Evolutionary conservation across 2,113 vertebrate species (phyloP).

Genomic region (Parus major): DNA sequence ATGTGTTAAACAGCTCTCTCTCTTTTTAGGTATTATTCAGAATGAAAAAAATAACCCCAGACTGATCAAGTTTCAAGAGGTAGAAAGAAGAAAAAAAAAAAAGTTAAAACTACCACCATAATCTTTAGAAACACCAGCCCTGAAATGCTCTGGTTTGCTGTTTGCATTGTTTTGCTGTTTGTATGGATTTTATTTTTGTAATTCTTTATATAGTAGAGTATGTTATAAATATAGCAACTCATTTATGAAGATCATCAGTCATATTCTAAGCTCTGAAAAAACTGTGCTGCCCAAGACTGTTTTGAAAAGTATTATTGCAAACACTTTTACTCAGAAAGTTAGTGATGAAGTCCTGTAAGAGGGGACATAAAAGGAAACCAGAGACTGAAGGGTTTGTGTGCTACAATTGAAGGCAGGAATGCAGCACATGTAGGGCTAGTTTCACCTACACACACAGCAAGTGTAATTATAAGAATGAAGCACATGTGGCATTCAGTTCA

Average conservation of each 20-base stretch:
- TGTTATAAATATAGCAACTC: neutral
- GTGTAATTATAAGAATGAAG: neutral
- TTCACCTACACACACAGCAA: neutral
- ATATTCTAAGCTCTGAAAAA: neutral
- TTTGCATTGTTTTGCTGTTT: neutral
- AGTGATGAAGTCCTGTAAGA: neutral
- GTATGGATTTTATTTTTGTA: neutral
- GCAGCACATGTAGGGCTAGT: neutral
- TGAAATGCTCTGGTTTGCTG: neutral
- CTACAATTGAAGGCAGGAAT: neutral
- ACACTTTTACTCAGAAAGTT: neutral
- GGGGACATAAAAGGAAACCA: neutral
- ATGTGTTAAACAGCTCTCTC: neutral
- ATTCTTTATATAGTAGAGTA: neutral
- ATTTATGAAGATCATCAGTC: neutral
- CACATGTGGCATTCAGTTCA: neutral
- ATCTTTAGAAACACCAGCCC: neutral
- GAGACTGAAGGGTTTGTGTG: neutral
- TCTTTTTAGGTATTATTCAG: neutral
- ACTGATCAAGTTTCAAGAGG: neutral
- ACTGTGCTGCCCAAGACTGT: neutral
- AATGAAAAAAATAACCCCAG: neutral
- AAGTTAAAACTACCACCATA: neutral
- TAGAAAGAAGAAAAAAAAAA: neutral
- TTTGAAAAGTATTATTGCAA: neutral